Conservation (phyloP, 2,113 vertebrate genomes). For the Heterochromis multidens region DNA sequence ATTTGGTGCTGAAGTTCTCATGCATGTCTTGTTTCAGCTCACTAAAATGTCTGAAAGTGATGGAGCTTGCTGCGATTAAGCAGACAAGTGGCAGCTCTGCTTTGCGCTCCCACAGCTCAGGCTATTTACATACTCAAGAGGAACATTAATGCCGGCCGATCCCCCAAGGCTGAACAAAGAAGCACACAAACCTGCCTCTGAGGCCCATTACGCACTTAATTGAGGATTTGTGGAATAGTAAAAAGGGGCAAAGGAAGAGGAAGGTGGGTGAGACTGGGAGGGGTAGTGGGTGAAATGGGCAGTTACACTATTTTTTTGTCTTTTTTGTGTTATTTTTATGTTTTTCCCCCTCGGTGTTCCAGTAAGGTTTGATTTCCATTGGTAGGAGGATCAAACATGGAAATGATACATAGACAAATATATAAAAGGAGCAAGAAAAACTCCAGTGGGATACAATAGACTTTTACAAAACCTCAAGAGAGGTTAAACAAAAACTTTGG, state of each 20-base stretch:
- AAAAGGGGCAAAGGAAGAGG: conserved; percentile 43
- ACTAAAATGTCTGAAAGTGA: conserved; percentile 68
- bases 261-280: conserved; percentile 18
- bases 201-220: conserved; percentile 69
- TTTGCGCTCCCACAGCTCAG: conserved; percentile 72
- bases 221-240: conserved; percentile 66
- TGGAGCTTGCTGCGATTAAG: conserved; percentile 71
- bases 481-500: background rate
- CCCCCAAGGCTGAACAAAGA: conserved; percentile 67
- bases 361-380: background rate
- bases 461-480: background rate
- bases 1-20: conserved; percentile 63
- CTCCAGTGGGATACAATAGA: background rate
- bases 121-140: conserved; percentile 75
- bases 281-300: background rate
- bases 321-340: background rate
- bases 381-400: background rate
- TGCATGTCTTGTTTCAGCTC: conserved; percentile 60
- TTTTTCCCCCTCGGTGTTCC: background rate
- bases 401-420: background rate
- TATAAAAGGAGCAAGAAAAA: background rate
- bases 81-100: conserved; percentile 69
- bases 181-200: conserved; percentile 70
- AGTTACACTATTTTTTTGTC: background rate
- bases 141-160: conserved; percentile 70